Conservation (phyloP, 2,797 vertebrate species). For the Phrynocephalus guinanensis region DNA sequence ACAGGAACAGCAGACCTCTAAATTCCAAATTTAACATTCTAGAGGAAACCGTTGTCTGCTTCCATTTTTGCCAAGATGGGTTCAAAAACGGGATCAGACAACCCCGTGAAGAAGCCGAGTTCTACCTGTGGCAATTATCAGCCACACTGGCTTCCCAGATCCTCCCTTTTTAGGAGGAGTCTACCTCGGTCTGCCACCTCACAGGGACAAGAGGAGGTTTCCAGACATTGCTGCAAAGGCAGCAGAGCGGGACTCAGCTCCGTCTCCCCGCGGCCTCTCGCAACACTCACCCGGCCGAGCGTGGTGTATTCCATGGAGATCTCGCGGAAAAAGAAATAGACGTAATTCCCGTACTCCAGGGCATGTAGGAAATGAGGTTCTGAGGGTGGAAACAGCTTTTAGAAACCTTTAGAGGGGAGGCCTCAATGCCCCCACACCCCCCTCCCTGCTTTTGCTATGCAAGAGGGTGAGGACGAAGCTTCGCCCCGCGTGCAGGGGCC, state of each 20-base stretch:
- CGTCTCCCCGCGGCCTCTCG: accelerated
- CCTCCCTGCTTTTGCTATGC: neutral
- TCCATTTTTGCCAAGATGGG: neutral
- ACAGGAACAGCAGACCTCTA: neutral
- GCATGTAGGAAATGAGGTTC: constrained; percentile 94
- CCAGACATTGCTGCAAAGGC: too few species aligned
- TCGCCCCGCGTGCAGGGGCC: accelerated
- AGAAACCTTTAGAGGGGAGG: neutral
- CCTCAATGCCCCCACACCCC: too few species aligned
- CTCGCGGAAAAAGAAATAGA: constrained; percentile 97
- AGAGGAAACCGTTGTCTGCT: too few species aligned
- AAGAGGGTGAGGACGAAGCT: too few species aligned
- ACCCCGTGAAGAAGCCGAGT: neutral
- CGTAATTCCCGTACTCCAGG: constrained; percentile 90
- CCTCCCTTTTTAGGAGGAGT: neutral
- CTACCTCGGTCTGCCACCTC: too few species aligned
- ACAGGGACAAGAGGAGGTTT: too few species aligned
- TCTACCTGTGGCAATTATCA: neutral
- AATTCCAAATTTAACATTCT: too few species aligned
- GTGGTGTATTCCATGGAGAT: constrained; percentile 93
- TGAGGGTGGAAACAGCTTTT: constrained; percentile 51
- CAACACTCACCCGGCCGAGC: constrained; percentile 87
- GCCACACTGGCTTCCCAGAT: neutral
- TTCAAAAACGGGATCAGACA: neutral
- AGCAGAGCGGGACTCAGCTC: too few species aligned